phyloP scores from a whole-genome alignment of 2,797 vertebrate genomes.

The Chaunax sp. region DNA sequence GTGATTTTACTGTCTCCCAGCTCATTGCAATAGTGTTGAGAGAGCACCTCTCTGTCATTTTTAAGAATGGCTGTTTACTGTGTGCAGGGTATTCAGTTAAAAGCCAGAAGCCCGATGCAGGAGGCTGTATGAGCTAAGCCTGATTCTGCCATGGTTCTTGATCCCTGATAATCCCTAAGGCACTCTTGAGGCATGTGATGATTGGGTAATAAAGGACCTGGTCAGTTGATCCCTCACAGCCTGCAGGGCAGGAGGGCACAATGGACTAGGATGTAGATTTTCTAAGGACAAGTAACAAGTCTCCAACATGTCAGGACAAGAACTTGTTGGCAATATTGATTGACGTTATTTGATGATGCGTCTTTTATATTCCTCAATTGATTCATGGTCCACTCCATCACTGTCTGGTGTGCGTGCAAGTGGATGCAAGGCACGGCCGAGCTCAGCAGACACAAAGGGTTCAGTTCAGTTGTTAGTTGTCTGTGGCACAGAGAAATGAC shows the following conservation, averaged over 20 bases:
- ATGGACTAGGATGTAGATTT: constrained; percentile 1
- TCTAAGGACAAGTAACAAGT: not conserved
- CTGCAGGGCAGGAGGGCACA: constrained; percentile 30
- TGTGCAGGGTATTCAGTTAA: constrained; percentile 55
- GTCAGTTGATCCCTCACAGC: constrained; percentile 57
- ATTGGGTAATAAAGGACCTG: constrained; percentile 67
- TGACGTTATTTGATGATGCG: not conserved
- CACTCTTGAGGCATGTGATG: constrained; percentile 74
- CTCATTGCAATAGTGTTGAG: constrained; percentile 55
- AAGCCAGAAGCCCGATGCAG: constrained; percentile 46
- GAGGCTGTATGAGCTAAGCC: constrained; percentile 55
- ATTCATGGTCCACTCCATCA: not conserved
- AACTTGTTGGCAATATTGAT: not conserved
- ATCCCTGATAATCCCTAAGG: constrained; percentile 75
- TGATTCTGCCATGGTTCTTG: constrained; percentile 57
- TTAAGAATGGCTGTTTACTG: constrained; percentile 57
- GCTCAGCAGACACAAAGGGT: constrained; percentile 31
- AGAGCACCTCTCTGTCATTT: constrained; percentile 41
- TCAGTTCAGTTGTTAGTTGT: constrained; percentile 20
- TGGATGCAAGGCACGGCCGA: constrained; percentile 27
- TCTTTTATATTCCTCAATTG: not conserved
- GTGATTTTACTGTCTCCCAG: constrained; percentile 34
- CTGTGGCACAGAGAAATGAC: constrained; percentile 23
- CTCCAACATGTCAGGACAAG: not conserved
- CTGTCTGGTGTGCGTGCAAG: constrained; percentile 11